Base-by-base conservation (phyloP, 2,113 vertebrate species). In the Bufo bufo region DNA sequence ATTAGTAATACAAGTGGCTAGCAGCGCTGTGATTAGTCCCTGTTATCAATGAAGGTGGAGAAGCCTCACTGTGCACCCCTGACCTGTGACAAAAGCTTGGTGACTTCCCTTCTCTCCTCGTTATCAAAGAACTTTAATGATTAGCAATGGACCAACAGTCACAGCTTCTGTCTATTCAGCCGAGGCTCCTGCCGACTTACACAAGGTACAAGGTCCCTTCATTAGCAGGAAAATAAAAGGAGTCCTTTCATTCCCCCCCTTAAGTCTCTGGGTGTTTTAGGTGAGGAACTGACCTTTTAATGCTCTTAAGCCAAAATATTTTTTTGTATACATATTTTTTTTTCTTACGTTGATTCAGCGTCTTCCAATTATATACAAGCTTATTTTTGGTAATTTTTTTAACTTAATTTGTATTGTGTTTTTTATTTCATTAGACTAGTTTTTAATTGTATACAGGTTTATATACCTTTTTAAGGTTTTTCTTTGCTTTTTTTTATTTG, bases 101-200 rank as follows among this genome's bases (percentile, higher is more conserved):
- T 77, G 89, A 87, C 72, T 79, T 77, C 56, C 54, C 45, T 74
- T 59, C 75, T 86, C 71, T 65, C 13, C 79, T 69, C n/a, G 0
- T 56, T 82, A 83, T 47, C 61, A 50, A 52, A 52, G 84, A 58
- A 77, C 61, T 77, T 54, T 80, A 49, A 52, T 83, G 84, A 83
- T 86, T 82, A 89, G 20, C 9, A 81, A 65, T 77, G 79, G 78
- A 45, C 78, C 59, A 86, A 65, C 72, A 77, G 86, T 88, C 86
- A 83, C 86, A 88, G 86, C 86, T 88, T 83, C 79, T 75, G 54
- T 72, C 86, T 83, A 72, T 88, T 83, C 69, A 88, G 1, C 3
- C 8, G 6, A 17, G 86, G 45, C 43, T 61, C 79, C 86, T 52
- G 49, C 59, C 17, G 61, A 50, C 85, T 69, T 54, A n/a, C 71